These are phyloP conservation scores for Chiroxiphia lanceolata DNA, from an alignment of 2,797 vertebrate genomes.

Conservation along the genomic window DNA sequence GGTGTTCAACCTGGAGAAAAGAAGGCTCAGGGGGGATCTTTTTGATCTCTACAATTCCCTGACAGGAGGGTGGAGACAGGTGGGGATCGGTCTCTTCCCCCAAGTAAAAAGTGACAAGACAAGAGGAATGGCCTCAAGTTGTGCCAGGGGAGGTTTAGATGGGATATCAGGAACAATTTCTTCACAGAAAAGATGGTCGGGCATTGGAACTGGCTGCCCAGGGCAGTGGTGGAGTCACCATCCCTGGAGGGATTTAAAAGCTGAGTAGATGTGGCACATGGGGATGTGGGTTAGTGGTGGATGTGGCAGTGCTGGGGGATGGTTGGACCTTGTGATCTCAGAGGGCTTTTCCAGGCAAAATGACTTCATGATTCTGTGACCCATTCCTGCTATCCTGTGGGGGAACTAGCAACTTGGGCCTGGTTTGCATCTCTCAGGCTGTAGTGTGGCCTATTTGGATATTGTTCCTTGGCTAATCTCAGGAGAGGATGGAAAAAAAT, in stretches of 20 bases:
- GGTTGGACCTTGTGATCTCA: fast-evolving
- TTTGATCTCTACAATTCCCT: background rate
- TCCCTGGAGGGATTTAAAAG: background rate
- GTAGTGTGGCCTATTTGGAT: background rate
- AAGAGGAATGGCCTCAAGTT: background rate
- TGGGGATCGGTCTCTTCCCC: fast-evolving
- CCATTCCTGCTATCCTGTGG: background rate
- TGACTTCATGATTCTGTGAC: background rate
- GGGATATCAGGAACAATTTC: background rate
- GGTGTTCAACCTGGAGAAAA: background rate
- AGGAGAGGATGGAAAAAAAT: background rate
- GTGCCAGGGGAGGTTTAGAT: background rate
- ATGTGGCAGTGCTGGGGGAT: background rate
- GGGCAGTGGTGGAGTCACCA: background rate
- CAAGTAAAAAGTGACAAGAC: background rate
- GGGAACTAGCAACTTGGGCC: background rate
- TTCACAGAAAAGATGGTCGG: background rate
- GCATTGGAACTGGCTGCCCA: background rate
- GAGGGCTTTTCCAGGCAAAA: background rate
- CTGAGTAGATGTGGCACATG: background rate
- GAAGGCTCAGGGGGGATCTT: background rate
- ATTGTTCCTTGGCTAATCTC: background rate
- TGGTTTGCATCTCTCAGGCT: background rate
- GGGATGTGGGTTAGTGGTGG: background rate
- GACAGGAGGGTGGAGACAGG: background rate